Evolutionary conservation across 2,113 vertebrate species (phyloP), one percentile per base, ranked within the genome.

Genomic region (Anhinga rufa): DNA sequence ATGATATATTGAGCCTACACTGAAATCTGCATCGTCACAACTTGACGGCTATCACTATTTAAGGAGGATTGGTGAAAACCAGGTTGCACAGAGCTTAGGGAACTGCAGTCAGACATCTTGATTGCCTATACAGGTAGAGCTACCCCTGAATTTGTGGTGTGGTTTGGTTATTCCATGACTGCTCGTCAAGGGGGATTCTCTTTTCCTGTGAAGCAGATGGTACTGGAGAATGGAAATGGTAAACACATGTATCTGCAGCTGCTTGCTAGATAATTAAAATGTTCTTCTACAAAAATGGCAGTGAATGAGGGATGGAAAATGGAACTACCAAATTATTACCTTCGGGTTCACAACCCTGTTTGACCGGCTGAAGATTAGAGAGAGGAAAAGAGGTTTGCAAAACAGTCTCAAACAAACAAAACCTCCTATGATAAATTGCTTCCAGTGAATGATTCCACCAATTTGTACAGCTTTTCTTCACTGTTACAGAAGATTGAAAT

Each of bases 401-500:
- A 82, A 55, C 81, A 70, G 1, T 2, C 28, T 38, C 31, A 19
- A 20, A 57, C 29, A 85, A 51, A n/a, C 11, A 18, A 40, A 74
- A 88, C 76, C 15, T 65, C 12, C 8, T 40, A 0, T 46, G 74
- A 89, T 12, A 54, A 89, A 72, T 62, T 32, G 14, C 42, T 82
- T 88, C 26, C 62, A 52, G 0, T 71, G 83, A 93, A 64, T 51
- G 44, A 94, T 76, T 71, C 38, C 64, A 70, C 32, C 64, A 40
- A 92, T 83, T 74, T 70, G 40, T 52, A 25, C 32, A 93, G 54
- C 17, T 81, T 80, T 76, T 57, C 55, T 55, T 61, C 34, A 25
- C 66, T 42, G 18, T 68, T 89, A 49, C 2, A 65, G 82, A 90
- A 91, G 87, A 82, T 10, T 76, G 82, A 93, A 95, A 85, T 85